These are phyloP conservation scores for Apodemia hepburni DNA, from an alignment of 2,888 invertebrate species.

Conservation along the genomic window DNA sequence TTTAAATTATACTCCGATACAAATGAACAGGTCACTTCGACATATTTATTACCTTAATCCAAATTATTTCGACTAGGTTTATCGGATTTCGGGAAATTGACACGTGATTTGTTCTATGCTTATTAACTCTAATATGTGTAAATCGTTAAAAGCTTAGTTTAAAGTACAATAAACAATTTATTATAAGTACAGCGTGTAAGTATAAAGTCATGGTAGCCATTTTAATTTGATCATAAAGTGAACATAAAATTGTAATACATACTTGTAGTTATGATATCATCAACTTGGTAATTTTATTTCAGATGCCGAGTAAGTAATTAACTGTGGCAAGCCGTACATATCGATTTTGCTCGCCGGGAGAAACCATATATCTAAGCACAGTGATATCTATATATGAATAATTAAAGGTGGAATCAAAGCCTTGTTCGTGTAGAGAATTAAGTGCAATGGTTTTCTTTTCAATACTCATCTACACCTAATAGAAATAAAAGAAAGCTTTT, in stretches of 20 bases:
- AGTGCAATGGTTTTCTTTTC: not conserved
- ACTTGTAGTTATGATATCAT: conserved; percentile 4
- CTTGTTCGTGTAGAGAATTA: not conserved
- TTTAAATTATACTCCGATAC: conserved; percentile 79
- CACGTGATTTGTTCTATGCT: conserved; percentile 60
- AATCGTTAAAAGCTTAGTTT: not conserved
- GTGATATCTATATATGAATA: conserved; percentile 35
- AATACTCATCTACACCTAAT: too few species aligned
- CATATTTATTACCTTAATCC: conserved; percentile 78
- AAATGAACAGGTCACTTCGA: conserved; percentile 74
- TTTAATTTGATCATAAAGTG: conserved; percentile 21
- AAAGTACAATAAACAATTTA: too few species aligned
- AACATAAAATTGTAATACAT: conserved; percentile 2
- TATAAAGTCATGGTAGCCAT: conserved; percentile 28
- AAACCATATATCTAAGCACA: conserved; percentile 64
- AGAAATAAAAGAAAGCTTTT: too few species aligned
- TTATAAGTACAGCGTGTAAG: too few species aligned
- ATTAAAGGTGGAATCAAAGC: not conserved
- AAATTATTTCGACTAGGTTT: conserved; percentile 75
- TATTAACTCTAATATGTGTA: conserved; percentile 40
- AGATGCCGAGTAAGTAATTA: conserved; percentile 63
- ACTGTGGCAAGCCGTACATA: conserved; percentile 64
- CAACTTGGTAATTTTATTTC: conserved; percentile 59
- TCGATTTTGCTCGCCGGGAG: conserved; percentile 61
- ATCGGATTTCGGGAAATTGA: conserved; percentile 59